These are phyloP conservation scores for Oxytorus armatus DNA, from an alignment of 2,888 invertebrate species.

Conservation along the genomic window DNA sequence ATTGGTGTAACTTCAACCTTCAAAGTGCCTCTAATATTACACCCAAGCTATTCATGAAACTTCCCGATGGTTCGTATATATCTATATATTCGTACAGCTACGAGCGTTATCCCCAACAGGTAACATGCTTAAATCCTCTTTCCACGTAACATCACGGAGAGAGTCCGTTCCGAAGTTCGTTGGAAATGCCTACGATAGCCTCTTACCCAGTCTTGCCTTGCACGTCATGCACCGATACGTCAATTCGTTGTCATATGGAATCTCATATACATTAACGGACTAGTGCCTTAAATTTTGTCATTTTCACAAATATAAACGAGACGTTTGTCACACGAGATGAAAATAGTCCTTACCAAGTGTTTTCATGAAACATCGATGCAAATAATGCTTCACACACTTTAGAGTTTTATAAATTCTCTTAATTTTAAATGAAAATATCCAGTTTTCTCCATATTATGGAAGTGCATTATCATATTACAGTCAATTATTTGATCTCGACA, in stretches of 20 bases:
- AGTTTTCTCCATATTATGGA: no score
- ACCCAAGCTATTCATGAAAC: slow-evolving; percentile 73
- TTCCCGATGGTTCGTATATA: slow-evolving; percentile 67
- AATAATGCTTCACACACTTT: no score
- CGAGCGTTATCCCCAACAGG: slow-evolving; percentile 70
- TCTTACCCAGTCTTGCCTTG: slow-evolving; percentile 7
- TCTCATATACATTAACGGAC: background rate
- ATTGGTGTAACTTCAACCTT: slow-evolving; percentile 76
- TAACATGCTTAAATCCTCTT: slow-evolving; percentile 63
- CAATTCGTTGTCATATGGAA: background rate
- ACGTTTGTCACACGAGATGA: background rate
- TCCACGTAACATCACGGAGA: slow-evolving; percentile 10
- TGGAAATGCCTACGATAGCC: slow-evolving; percentile 31
- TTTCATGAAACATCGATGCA: no score
- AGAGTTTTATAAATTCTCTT: no score
- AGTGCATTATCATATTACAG: no score
- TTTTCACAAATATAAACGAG: no score
- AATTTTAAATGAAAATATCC: no score
- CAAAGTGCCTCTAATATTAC: slow-evolving; percentile 76
- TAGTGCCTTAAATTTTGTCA: no score
- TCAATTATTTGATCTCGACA: no score
- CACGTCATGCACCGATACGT: background rate
- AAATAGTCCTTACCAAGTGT: no score
- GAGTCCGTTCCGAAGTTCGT: slow-evolving; percentile 38
- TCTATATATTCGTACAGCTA: no score